A percentile compares a stretch with the other conserved stretches of the same genome.
These are phyloP conservation scores for Neodiprion fabricii DNA, from an alignment of 1,140 invertebrate genomes.

Conservation along the genomic window DNA sequence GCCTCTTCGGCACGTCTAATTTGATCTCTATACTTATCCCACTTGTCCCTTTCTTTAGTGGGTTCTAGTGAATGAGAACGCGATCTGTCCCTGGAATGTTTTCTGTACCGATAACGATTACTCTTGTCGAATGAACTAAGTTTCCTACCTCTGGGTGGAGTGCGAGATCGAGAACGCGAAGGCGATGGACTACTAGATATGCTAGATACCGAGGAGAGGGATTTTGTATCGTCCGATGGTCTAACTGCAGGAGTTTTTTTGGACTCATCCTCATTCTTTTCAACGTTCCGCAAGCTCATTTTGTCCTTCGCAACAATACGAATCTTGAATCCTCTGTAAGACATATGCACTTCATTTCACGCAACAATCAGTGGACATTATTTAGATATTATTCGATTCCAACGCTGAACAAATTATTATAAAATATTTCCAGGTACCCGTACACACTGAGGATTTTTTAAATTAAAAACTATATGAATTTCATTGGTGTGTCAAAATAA, in stretches of 20 bases:
- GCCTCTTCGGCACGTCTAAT: conserved; percentile 63
- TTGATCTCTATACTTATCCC: conserved; percentile 64
- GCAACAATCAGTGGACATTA: not conserved
- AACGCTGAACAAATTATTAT: not conserved
- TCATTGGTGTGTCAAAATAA: not conserved
- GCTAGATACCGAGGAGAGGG: conserved; percentile 57
- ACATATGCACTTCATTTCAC: conserved; percentile 3
- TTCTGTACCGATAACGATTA: conserved; percentile 31
- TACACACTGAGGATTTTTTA: conserved; percentile 6
- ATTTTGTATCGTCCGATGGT: conserved; percentile 52
- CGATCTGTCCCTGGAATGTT: conserved; percentile 45
- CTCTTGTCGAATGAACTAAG: conserved; percentile 30
- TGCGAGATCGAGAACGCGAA: conserved; percentile 48
- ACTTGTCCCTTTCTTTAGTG: conserved; percentile 61
- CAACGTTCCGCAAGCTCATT: conserved; percentile 46
- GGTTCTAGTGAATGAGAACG: conserved; percentile 44
- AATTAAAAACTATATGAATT: conserved; percentile 11
- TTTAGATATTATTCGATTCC: not conserved
- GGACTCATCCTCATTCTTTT: conserved; percentile 35
- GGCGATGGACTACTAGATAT: conserved; percentile 58
- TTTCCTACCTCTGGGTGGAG: conserved; percentile 26
- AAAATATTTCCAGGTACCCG: not conserved
- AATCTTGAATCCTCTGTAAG: conserved; percentile 56
- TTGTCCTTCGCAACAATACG: conserved; percentile 57
- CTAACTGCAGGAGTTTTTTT: conserved; percentile 41